Base-by-base conservation (phyloP, 1,140 invertebrate species). In the Nephila pilipes region DNA sequence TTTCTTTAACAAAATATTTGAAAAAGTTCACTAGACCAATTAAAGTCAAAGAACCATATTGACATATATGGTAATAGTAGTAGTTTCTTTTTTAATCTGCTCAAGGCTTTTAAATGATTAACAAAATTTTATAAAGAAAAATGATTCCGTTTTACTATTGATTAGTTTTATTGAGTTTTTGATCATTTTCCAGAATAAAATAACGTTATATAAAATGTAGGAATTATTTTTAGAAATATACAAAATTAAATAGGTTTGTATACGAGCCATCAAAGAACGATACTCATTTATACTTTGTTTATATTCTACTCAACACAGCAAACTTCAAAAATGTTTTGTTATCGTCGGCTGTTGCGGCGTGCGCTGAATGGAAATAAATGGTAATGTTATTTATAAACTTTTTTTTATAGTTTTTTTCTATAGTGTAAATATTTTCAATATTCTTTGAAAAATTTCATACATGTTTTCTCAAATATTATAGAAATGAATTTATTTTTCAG, bases 41-140 rank as follows among this genome's bases (percentile, higher is more conserved):
- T 91, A 83, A 58, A 91, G 58, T 83, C 55, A 83, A 25, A 79
- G 75, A 91, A 92, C 81, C 90, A 92, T 92, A 92, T 85, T 92
- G 90, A 85, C 58, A 92, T 60, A 85, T 55, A 58, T 46, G 32
- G 36, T 46, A 46, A 75, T 54, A 88, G 87, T 69, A 88, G 87
- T 46, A 87, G 85, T 87, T 83, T n/a, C 12, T 46, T 83, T 54
- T 55, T 55, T 83, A 32, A 55, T 16, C n/a, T 55, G 54, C 20
- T 25, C 38, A 29, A 83, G 25, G n/a, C 29, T 83, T 54, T 6
- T 20, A 55, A 83, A 83, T 29, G 55, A 83, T 55, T n/a, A 18
- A 29, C 10, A 20, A 54, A 83, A 12, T 83, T 32, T 79, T 79
- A 79, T 79, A 2, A 0, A 32, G 12, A 79, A 18, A 18, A 29